phyloP scores from a whole-genome alignment of 2,888 invertebrate genomes.

The Pterostichus madidus region DNA sequence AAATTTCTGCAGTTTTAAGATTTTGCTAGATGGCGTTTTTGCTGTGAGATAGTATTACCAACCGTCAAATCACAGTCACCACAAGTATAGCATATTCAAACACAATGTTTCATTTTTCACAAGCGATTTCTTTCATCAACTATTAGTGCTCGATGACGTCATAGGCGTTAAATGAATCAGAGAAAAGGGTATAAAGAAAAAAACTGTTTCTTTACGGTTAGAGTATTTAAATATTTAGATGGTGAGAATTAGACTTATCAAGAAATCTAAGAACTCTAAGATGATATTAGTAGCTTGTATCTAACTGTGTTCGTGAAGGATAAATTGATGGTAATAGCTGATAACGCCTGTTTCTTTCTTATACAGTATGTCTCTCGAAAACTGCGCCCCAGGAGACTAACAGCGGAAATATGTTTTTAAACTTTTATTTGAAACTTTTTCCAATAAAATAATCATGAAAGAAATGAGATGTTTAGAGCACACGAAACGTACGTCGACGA shows the following conservation, averaged over 20 bases:
- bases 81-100: too few species aligned
- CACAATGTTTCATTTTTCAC: too few species aligned
- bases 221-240: slow-evolving; percentile 30
- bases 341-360: slow-evolving; percentile 5
- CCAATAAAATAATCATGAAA: too few species aligned
- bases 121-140: neutral
- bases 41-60: too few species aligned
- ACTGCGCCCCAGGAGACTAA: too few species aligned
- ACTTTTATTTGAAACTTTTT: too few species aligned
- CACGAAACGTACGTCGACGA: too few species aligned
- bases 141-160: slow-evolving; percentile 16
- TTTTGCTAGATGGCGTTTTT: too few species aligned
- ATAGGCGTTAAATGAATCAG: neutral
- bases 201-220: slow-evolving; percentile 38
- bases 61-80: too few species aligned
- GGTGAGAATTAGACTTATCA: slow-evolving; percentile 42
- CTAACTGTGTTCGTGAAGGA: neutral
- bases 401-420: too few species aligned
- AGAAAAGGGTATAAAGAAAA: slow-evolving; percentile 9
- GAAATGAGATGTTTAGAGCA: too few species aligned
- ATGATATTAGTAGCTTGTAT: slow-evolving; percentile 9
- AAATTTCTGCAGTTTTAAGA: too few species aligned
- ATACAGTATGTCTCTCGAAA: neutral
- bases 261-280: slow-evolving; percentile 14
- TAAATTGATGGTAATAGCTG: slow-evolving; percentile 12